A percentile compares a stretch with the other conserved stretches of the same genome.
Conservation (phyloP, 2,113 vertebrate genomes). For the Rhizomys pruinosus region DNA sequence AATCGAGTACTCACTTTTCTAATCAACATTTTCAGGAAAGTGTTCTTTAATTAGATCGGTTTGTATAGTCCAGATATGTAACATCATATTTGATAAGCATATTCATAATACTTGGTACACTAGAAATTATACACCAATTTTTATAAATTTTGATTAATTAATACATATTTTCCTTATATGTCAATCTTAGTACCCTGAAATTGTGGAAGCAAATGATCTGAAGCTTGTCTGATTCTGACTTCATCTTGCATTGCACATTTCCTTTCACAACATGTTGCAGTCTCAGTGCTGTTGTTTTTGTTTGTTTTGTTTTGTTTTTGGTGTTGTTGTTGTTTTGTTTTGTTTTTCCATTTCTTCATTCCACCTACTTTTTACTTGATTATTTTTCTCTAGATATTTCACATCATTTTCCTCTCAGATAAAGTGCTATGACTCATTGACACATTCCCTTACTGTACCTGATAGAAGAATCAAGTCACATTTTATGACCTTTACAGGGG, state of each 20-base stretch:
- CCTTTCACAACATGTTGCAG: background rate
- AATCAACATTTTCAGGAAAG: too few relatives aligned
- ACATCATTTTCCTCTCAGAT: background rate
- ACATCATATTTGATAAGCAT: background rate
- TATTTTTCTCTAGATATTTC: background rate
- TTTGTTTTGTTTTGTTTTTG: too few relatives aligned
- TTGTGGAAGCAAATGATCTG: background rate
- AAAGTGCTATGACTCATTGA: background rate
- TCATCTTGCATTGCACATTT: background rate
- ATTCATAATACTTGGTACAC: background rate
- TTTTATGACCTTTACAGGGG: background rate
- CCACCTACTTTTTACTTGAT: background rate
- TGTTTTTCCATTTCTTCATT: background rate
- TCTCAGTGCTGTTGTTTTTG: too few relatives aligned
- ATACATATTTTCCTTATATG: too few relatives aligned
- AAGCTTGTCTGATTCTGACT: background rate
- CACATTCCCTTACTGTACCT: background rate
- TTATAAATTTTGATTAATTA: background rate
- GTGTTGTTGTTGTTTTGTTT: too few relatives aligned
- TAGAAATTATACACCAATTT: background rate
- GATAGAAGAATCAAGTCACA: background rate
- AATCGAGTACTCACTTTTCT: too few relatives aligned
- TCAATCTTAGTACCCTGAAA: too few relatives aligned
- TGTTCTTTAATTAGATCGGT: too few relatives aligned
- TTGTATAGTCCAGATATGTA: too few relatives aligned